Percentiles rank a stretch among this genome's conserved stretches.
Conservation (phyloP, 30 jellyfish, hydroid and myxozoan genomes). For the Aurelia aurita region DNA sequence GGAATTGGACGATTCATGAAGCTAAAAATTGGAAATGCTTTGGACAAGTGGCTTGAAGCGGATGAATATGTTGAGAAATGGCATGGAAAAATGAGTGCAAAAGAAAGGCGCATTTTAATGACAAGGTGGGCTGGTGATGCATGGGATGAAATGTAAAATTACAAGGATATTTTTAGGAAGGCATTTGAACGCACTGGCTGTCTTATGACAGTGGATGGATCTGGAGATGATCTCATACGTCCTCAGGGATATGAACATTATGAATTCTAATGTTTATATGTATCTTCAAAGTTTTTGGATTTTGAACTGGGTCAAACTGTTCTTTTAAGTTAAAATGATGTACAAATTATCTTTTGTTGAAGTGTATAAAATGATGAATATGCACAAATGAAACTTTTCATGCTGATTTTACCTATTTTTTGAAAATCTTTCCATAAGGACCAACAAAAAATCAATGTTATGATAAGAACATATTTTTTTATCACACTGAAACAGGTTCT, state of each 20-base stretch:
- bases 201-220: slow-evolving; percentile 24
- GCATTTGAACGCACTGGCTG: slow-evolving; percentile 42
- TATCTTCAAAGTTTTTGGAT: too few relatives aligned
- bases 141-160: neutral
- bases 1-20: slow-evolving; percentile 45
- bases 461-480: too few relatives aligned
- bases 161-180: slow-evolving; percentile 2
- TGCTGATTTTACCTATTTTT: too few relatives aligned
- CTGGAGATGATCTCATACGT: slow-evolving; percentile 22
- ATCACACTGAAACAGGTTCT: too few relatives aligned
- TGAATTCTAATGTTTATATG: too few relatives aligned
- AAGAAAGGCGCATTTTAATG: slow-evolving; percentile 16
- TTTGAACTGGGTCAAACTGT: too few relatives aligned
- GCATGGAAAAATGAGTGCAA: slow-evolving; percentile 48
- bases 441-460: too few relatives aligned
- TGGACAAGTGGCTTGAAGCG: slow-evolving; percentile 51
- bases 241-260: slow-evolving; percentile 47
- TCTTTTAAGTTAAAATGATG: too few relatives aligned
- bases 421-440: too few relatives aligned
- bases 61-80: slow-evolving; percentile 29
- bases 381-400: too few relatives aligned
- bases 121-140: slow-evolving; percentile 58
- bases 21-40: slow-evolving; percentile 24
- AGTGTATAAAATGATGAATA: too few relatives aligned
- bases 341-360: too few relatives aligned